Conservation (phyloP, 92 coral and sea anemone species). For the Ricordea florida region DNA sequence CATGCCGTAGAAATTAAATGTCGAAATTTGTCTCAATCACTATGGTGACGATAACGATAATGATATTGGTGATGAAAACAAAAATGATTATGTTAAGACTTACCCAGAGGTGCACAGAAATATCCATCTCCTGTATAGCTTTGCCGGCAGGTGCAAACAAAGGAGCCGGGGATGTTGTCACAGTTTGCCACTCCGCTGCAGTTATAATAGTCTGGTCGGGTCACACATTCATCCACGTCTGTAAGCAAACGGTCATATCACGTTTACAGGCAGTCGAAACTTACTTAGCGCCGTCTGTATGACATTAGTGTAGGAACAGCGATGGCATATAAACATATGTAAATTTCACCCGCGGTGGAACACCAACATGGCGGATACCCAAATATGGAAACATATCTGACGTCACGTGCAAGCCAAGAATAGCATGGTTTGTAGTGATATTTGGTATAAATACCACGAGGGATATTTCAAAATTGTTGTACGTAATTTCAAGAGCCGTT, state of each 20-base stretch:
- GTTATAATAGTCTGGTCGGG: background rate
- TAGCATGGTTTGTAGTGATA: too few species aligned
- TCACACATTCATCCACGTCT: constrained; percentile 1
- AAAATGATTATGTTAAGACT: background rate
- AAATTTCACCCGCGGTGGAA: background rate
- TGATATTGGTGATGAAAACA: background rate
- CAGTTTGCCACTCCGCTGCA: constrained; percentile 4
- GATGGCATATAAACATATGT: background rate
- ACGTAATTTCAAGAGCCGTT: too few species aligned
- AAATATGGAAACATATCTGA: too few species aligned
- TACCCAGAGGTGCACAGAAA: background rate
- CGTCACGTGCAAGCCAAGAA: too few species aligned
- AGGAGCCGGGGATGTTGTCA: background rate
- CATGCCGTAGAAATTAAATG: too few species aligned
- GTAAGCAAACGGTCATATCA: background rate
- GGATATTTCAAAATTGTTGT: too few species aligned
- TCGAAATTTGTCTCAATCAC: background rate
- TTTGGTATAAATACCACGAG: too few species aligned
- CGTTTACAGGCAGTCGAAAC: background rate
- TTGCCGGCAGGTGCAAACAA: background rate
- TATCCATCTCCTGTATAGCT: background rate
- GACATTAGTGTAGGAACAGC: background rate
- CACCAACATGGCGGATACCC: too few species aligned
- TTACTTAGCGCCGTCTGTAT: background rate
- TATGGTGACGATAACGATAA: background rate